Conservation (phyloP, 2,888 invertebrate genomes). For the Machimus rusticus region DNA sequence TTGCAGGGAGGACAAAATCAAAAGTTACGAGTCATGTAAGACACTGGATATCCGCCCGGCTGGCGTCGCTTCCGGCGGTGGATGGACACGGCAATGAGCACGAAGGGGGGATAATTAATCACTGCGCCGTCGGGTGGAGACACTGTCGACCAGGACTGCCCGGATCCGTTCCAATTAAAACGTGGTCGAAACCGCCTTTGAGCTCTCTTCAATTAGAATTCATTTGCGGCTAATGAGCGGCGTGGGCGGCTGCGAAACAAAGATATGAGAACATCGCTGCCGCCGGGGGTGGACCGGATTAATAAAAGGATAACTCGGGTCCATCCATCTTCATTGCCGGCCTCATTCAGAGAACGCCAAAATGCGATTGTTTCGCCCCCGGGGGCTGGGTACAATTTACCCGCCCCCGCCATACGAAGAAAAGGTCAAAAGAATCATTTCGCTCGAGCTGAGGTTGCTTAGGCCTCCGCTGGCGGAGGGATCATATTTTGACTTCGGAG, state of each 20-base stretch:
- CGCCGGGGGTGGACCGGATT: not conserved
- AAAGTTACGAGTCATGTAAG: constrained; percentile 17
- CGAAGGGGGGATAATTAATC: constrained; percentile 15
- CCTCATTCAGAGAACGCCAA: not conserved
- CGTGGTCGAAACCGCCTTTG: not conserved
- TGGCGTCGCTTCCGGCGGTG: not conserved
- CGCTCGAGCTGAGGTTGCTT: not conserved
- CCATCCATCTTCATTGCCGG: constrained; percentile 24
- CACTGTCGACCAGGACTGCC: not conserved
- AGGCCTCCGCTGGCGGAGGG: not conserved
- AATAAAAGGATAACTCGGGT: not conserved
- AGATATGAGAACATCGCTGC: not conserved
- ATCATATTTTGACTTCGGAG: not conserved
- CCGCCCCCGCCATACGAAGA: not conserved
- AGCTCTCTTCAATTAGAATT: constrained; percentile 31
- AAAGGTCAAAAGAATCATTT: not conserved
- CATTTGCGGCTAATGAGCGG: constrained; percentile 17
- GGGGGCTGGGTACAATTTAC: not conserved
- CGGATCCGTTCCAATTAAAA: constrained; percentile 25
- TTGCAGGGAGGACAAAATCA: not conserved
- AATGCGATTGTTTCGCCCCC: not conserved
- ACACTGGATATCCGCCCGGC: not conserved
- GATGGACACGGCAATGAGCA: not conserved
- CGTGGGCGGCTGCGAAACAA: constrained; percentile 14
- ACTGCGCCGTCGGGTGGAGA: not conserved